Percentiles rank a stretch among this genome's conserved stretches.
These are phyloP conservation scores for Plestiodon gilberti DNA, from an alignment of 2,113 vertebrate species.

Conservation along the genomic window DNA sequence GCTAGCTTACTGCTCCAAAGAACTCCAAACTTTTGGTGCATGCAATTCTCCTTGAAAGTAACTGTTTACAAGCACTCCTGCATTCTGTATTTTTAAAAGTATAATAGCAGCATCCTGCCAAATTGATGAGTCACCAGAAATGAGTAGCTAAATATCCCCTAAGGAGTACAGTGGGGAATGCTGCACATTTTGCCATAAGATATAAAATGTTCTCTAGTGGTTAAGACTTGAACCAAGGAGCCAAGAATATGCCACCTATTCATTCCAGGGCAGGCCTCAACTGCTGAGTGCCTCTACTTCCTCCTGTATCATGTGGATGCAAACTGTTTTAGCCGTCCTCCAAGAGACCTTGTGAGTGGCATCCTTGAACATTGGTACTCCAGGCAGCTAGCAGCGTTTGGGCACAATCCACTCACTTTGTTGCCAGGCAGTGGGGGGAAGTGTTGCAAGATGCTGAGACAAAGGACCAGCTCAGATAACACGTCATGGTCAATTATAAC, in stretches of 20 bases:
- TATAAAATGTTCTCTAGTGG: slow-evolving; percentile 57
- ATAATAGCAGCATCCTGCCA: slow-evolving; percentile 69
- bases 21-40: slow-evolving; percentile 61
- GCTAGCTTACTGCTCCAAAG: slow-evolving; percentile 60
- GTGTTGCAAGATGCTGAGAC: not conserved
- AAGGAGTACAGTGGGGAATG: slow-evolving; percentile 58
- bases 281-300: slow-evolving; percentile 20
- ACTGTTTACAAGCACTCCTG: slow-evolving; percentile 69
- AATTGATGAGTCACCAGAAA: slow-evolving; percentile 72
- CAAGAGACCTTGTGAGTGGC: not conserved
- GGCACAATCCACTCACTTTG: not conserved
- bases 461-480: not conserved
- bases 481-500: not conserved
- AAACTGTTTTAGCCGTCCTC: slow-evolving; percentile 24
- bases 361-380: slow-evolving; percentile 13
- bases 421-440: not conserved
- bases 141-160: slow-evolving; percentile 62
- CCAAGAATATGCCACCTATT: slow-evolving; percentile 28
- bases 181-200: slow-evolving; percentile 66
- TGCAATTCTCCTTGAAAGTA: slow-evolving; percentile 68
- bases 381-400: slow-evolving; percentile 6
- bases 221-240: slow-evolving; percentile 35
- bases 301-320: not conserved
- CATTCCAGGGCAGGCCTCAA: not conserved
- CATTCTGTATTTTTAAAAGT: slow-evolving; percentile 61